Conservation (phyloP, 2,888 invertebrate species). For the Ormyrus pomaceus region DNA sequence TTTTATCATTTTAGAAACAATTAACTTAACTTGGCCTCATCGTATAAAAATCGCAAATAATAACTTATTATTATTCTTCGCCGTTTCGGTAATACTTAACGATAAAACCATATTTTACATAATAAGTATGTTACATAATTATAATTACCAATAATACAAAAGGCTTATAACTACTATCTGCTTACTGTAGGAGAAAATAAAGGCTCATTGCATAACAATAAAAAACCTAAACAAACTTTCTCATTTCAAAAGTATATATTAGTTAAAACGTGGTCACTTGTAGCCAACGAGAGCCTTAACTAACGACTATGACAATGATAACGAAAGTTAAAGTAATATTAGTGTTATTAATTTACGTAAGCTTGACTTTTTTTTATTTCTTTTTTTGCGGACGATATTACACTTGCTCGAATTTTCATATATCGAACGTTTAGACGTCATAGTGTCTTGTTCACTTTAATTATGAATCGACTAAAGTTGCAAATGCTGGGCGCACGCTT, state of each 20-base stretch:
- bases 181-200: too few relatives aligned
- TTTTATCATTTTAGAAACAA: background rate
- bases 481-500: constrained; percentile 8
- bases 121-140: background rate
- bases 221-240: constrained; percentile 16
- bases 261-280: constrained; percentile 6
- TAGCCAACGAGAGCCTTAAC: constrained; percentile 35
- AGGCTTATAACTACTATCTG: background rate
- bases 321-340: constrained; percentile 18
- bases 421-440: constrained; percentile 46
- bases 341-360: constrained; percentile 30
- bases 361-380: constrained; percentile 29
- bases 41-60: too few relatives aligned
- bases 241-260: constrained; percentile 33
- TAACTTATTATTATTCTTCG: too few relatives aligned
- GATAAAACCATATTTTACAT: background rate
- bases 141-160: background rate
- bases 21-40: too few relatives aligned
- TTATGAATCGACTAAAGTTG: constrained; percentile 39
- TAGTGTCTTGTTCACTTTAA: constrained; percentile 16
- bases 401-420: constrained; percentile 16
- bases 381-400: constrained; percentile 37
- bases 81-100: background rate
- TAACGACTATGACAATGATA: constrained; percentile 39
- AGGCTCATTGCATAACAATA: background rate